Base-by-base conservation (phyloP, 2,113 vertebrate genomes). In the Pholis gunnellus region DNA sequence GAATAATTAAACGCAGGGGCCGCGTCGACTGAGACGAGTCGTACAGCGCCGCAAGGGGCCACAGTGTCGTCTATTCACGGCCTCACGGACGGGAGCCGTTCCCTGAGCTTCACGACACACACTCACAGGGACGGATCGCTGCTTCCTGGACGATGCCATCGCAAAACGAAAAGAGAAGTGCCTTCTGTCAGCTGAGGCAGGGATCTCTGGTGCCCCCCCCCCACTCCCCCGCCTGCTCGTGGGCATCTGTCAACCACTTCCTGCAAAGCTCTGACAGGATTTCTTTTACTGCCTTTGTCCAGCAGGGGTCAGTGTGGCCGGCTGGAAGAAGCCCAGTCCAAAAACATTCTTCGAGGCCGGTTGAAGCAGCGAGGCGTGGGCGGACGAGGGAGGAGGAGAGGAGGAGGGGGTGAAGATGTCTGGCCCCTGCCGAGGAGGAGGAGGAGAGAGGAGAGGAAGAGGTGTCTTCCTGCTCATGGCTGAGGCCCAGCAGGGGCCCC, bases 301-400 rank as follows among this genome's bases (percentile, higher is more conserved):
- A 89, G 84, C 69, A 92, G 91, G 84, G 73, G 87, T 34, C 89
- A 86, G 72, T 86, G 80, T 87, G 71, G 66, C 17, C 2, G 1
- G 64, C 42, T 66, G 50, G 59, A 85, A 50, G 63, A 27, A 64
- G 59, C 44, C n/a, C 17, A 34, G 71, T 15, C 9, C 10, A 38
- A 54, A 34, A 10, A 54, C 20, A 36, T 40, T 20, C 6, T 40
- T 20, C 6, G 31, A 81, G 48, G 48, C 29, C 31, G 48, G 34
- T 40, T 67, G 60, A 67, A 29, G 42, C 38, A 65, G 57, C 11
- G 14, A 77, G 48, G 65, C 7, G 9, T 79, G 67, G 63, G 70
- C 7, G n/a, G 75, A 63, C 0, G 18, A 70, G 11, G 56, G 64
- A 60, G 57, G 50, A 0, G 70, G 42, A 40, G 48, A 57, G 40